A percentile compares a stretch with the other conserved stretches of the same genome.
These are phyloP conservation scores for Drosophila birchii DNA, from an alignment of 2,888 invertebrate genomes.

Conservation along the genomic window DNA sequence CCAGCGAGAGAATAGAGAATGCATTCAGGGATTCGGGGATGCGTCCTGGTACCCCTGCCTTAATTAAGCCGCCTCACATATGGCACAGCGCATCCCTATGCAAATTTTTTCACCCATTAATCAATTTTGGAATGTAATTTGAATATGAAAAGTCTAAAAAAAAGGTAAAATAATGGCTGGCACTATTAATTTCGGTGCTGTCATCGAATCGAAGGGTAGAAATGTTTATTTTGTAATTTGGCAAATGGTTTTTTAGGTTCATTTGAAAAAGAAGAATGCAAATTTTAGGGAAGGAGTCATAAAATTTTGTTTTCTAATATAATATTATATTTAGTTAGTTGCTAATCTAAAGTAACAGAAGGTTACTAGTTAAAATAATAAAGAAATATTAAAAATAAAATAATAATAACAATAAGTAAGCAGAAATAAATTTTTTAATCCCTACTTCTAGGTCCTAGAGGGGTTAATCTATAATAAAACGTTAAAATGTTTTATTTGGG, in stretches of 20 bases:
- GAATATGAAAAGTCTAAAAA: slow-evolving; percentile 36
- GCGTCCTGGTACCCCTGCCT: slow-evolving; percentile 10
- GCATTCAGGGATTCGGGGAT: slow-evolving; percentile 10
- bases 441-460: too few relatives aligned
- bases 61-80: slow-evolving; percentile 70
- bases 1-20: not conserved
- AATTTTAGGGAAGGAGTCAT: not conserved
- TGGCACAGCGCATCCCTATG: slow-evolving; percentile 61
- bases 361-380: too few relatives aligned
- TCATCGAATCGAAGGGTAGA: slow-evolving; percentile 25
- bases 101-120: slow-evolving; percentile 67
- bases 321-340: too few relatives aligned
- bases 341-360: too few relatives aligned
- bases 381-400: too few relatives aligned
- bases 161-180: slow-evolving; percentile 5
- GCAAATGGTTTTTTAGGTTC: slow-evolving; percentile 15
- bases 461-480: too few relatives aligned
- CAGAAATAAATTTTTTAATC: too few relatives aligned
- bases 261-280: not conserved
- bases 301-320: too few relatives aligned
- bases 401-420: not conserved
- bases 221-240: slow-evolving; percentile 12
- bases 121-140: slow-evolving; percentile 64
- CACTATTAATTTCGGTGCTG: slow-evolving; percentile 34
- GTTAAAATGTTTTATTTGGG: too few relatives aligned